These are phyloP conservation scores for Onychorhynchus coronatus DNA, from an alignment of 2,113 vertebrate species.

Conservation along the genomic window DNA sequence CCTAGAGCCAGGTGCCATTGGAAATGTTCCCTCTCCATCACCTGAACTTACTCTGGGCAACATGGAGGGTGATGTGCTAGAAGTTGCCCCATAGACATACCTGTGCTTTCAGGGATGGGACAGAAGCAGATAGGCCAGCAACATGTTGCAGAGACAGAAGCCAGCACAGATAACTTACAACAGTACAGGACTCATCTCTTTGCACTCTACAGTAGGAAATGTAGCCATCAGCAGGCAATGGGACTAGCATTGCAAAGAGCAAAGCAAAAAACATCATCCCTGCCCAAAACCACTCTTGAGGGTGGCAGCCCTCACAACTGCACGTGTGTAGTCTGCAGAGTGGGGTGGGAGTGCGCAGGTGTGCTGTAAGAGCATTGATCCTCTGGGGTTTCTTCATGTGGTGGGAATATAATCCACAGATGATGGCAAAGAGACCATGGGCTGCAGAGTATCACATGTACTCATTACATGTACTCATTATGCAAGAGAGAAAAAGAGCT, in stretches of 20 bases:
- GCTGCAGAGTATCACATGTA: fast-evolving
- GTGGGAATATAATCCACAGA: background rate
- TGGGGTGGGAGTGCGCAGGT: background rate
- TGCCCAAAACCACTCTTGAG: background rate
- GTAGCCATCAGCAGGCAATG: background rate
- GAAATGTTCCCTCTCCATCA: background rate
- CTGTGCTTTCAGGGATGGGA: background rate
- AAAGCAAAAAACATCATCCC: background rate
- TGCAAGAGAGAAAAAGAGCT: background rate
- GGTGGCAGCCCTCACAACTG: background rate
- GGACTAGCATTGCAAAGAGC: background rate
- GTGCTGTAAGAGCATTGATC: background rate
- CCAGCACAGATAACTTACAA: background rate
- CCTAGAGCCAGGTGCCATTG: background rate
- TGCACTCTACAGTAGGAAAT: background rate
- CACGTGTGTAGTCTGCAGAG: fast-evolving
- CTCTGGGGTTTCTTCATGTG: background rate
- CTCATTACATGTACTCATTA: background rate
- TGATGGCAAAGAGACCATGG: background rate
- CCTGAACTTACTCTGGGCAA: background rate
- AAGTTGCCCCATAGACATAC: background rate
- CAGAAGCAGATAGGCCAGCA: background rate
- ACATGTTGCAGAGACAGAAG: background rate
- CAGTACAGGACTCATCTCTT: background rate
- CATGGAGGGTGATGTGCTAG: background rate